Evolutionary conservation across 2,113 vertebrate species (phyloP).

Genomic region (Ceyx margarethae): DNA sequence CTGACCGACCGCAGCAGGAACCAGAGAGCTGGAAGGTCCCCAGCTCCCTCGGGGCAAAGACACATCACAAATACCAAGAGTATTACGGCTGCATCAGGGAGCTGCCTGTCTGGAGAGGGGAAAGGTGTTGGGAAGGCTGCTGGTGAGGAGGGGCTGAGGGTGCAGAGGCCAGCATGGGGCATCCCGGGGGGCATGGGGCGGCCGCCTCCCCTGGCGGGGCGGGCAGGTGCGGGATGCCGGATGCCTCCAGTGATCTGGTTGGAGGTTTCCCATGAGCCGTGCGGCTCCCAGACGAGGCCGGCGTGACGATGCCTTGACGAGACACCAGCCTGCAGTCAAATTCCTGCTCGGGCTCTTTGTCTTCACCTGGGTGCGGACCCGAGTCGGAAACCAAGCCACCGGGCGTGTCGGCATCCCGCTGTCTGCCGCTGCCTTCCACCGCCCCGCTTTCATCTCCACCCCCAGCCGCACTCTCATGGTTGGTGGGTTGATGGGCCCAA

Average conservation of each 20-base stretch:
- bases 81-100: neutral
- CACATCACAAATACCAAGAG: neutral
- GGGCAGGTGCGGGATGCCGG: neutral
- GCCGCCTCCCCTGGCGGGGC: neutral
- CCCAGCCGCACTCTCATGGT: neutral
- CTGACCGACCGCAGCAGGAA: neutral
- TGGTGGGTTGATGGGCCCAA: neutral
- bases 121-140: neutral
- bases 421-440: conserved; percentile 2
- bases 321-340: conserved; percentile 37
- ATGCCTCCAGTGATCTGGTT: neutral
- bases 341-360: conserved; percentile 2
- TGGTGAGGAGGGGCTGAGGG: fast-evolving
- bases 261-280: neutral
- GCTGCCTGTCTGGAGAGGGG: neutral
- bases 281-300: neutral
- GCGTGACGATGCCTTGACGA: neutral
- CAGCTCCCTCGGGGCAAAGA: neutral
- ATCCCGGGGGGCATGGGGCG: neutral
- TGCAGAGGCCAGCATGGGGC: neutral
- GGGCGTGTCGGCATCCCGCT: neutral
- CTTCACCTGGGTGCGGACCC: neutral
- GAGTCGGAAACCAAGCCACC: neutral
- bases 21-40: neutral
- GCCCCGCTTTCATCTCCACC: conserved; percentile 9